A percentile compares a stretch with the other conserved stretches of the same genome.
Conservation (phyloP, 2,113 vertebrate species). For the Sminthopsis crassicaudata region DNA sequence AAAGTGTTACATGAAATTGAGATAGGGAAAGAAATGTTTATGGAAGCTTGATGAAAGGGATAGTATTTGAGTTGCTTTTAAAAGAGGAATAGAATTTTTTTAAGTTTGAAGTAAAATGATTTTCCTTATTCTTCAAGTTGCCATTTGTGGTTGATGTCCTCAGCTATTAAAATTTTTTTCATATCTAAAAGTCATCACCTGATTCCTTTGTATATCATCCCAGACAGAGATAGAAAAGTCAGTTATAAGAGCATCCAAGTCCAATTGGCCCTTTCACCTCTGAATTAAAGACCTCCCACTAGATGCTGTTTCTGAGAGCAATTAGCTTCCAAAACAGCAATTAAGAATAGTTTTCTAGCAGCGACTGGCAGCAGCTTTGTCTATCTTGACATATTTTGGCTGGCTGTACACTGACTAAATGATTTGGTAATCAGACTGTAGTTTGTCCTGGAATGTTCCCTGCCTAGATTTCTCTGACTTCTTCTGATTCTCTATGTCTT, state of each 20-base stretch:
- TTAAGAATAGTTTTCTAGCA: conserved; percentile 34
- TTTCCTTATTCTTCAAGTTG: conserved; percentile 18
- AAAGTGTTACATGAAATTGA: not conserved
- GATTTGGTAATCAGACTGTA: not conserved
- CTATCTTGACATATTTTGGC: conserved; percentile 66
- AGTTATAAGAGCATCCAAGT: not conserved
- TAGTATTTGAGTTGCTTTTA: not conserved
- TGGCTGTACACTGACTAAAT: conserved; percentile 42
- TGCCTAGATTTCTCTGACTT: not conserved
- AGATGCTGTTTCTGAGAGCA: conserved; percentile 13
- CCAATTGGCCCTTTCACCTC: conserved; percentile 5
- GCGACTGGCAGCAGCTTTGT: not conserved
- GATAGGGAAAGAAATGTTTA: not conserved
- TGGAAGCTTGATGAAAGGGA: not conserved
- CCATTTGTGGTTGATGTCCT: not conserved
- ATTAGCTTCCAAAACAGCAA: conserved; percentile 45
- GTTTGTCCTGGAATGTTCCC: not conserved
- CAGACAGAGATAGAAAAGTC: not conserved
- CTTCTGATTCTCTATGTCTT: not conserved
- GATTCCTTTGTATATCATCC: too few species aligned
- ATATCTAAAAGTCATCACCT: accelerated
- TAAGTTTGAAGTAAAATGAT: conserved; percentile 41
- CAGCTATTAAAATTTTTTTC: not conserved
- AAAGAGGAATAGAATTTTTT: not conserved
- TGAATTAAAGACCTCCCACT: conserved; percentile 24